These are phyloP conservation scores for Pseudoips prasinana DNA, from an alignment of 2,888 invertebrate genomes.

Conservation along the genomic window DNA sequence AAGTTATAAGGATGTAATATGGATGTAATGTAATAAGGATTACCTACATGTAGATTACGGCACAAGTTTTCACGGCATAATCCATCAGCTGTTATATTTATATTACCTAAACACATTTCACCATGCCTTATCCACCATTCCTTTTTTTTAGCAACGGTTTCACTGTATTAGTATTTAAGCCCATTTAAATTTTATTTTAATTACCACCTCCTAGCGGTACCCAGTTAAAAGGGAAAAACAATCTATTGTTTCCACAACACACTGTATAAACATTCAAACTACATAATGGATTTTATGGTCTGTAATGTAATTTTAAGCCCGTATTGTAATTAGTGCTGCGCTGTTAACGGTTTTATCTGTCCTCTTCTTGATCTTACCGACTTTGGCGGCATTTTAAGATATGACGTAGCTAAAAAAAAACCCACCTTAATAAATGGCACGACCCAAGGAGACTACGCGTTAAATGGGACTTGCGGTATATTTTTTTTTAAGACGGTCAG, in stretches of 20 bases:
- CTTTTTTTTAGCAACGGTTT: too few species aligned
- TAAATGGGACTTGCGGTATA: conserved; percentile 49
- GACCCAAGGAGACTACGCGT: conserved; percentile 45
- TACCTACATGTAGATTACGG: too few species aligned
- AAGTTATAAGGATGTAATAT: too few species aligned
- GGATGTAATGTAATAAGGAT: too few species aligned
- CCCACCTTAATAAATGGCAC: conserved; percentile 58
- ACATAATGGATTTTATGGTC: conserved; percentile 22
- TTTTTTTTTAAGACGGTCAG: conserved; percentile 54
- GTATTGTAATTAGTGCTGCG: conserved; percentile 24
- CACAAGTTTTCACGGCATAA: too few species aligned
- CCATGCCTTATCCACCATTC: too few species aligned
- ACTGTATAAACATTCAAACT: conserved; percentile 14
- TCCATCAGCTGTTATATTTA: too few species aligned
- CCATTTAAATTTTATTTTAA: too few species aligned
- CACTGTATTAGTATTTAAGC: too few species aligned
- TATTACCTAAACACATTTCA: too few species aligned
- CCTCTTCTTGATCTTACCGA: conserved; percentile 20
- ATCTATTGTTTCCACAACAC: conserved; percentile 18
- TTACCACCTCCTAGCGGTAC: conserved; percentile 25
- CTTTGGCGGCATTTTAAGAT: conserved; percentile 47
- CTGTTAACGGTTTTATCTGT: conserved; percentile 21
- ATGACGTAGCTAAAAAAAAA: conserved; percentile 55
- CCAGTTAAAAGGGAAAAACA: conserved; percentile 10
- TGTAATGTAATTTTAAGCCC: conserved; percentile 26